Conservation (phyloP, 2,113 vertebrate genomes). For the Notarius quadriscutis region DNA sequence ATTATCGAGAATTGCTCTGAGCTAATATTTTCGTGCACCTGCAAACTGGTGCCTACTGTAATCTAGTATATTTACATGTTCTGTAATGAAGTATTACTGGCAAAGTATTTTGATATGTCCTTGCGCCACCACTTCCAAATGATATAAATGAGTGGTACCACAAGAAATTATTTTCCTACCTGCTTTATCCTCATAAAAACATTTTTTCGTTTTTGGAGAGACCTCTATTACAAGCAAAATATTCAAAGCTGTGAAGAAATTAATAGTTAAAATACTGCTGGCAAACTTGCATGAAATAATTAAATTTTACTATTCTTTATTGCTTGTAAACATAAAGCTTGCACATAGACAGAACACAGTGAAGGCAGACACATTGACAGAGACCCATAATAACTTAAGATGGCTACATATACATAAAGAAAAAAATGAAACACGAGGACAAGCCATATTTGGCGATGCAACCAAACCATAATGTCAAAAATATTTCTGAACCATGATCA, state of each 20-base stretch:
- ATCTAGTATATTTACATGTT: background rate
- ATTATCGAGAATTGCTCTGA: background rate
- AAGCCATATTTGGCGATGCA: slow-evolving; percentile 66
- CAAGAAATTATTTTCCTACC: background rate
- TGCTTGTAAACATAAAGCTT: slow-evolving; percentile 78
- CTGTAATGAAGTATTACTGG: background rate
- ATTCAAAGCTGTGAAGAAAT: slow-evolving; percentile 2
- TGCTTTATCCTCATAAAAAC: background rate
- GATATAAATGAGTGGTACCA: background rate
- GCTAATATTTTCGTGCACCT: background rate
- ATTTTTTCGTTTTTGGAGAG: background rate
- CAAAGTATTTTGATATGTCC: background rate
- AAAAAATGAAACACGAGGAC: slow-evolving; percentile 67
- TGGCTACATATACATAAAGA: slow-evolving; percentile 54
- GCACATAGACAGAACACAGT: slow-evolving; percentile 76
- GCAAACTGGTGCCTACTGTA: background rate
- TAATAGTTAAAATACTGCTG: slow-evolving; percentile 3
- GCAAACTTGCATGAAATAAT: slow-evolving; percentile 49
- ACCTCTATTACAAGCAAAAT: background rate
- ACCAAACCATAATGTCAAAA: slow-evolving; percentile 63
- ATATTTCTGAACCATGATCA: slow-evolving; percentile 57
- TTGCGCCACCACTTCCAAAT: background rate
- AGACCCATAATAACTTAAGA: slow-evolving; percentile 62
- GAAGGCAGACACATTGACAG: slow-evolving; percentile 66
- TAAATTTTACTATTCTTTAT: slow-evolving; percentile 75